Evolutionary conservation across 2,797 vertebrate genomes (phyloP).

Genomic region (Gadopsis bispinosus): DNA sequence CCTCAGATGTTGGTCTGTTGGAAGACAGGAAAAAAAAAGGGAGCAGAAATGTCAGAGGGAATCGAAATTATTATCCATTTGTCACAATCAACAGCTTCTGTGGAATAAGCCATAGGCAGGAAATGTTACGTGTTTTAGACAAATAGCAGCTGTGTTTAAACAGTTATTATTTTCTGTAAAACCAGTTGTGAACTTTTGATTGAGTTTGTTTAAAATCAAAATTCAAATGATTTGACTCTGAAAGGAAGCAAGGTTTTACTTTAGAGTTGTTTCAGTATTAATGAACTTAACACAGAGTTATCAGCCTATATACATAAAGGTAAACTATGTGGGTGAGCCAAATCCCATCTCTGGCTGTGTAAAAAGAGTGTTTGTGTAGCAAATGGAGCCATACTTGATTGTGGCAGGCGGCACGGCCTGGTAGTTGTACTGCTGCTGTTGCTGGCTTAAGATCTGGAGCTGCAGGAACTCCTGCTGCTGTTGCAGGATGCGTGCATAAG

Average conservation of each 20-base stretch:
- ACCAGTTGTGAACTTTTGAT: constrained; percentile 24
- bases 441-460: constrained; percentile 97
- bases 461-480: constrained; percentile 99
- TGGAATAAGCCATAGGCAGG: constrained; percentile 57
- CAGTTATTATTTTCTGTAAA: constrained; percentile 23
- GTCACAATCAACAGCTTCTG: constrained; percentile 67
- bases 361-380: constrained; percentile 4
- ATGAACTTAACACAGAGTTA: constrained; percentile 1
- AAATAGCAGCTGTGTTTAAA: constrained; percentile 64
- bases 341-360: neutral
- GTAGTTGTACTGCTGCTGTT: constrained; percentile 95
- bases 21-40: constrained; percentile 66
- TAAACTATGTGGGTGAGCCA: neutral
- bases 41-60: constrained; percentile 51
- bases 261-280: constrained; percentile 12
- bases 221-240: constrained; percentile 23
- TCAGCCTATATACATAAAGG: neutral
- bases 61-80: constrained; percentile 54
- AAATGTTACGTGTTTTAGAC: constrained; percentile 54
- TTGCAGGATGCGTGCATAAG: constrained; percentile 93
- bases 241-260: constrained; percentile 23
- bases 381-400: constrained; percentile 60
- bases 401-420: constrained; percentile 88
- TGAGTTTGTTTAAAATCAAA: constrained; percentile 26
- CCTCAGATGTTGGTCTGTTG: constrained; percentile 87